Evolutionary conservation across 2,888 invertebrate genomes (phyloP), one percentile per base, ranked within the genome.

Genomic region (Siphonodentalium dalli): DNA sequence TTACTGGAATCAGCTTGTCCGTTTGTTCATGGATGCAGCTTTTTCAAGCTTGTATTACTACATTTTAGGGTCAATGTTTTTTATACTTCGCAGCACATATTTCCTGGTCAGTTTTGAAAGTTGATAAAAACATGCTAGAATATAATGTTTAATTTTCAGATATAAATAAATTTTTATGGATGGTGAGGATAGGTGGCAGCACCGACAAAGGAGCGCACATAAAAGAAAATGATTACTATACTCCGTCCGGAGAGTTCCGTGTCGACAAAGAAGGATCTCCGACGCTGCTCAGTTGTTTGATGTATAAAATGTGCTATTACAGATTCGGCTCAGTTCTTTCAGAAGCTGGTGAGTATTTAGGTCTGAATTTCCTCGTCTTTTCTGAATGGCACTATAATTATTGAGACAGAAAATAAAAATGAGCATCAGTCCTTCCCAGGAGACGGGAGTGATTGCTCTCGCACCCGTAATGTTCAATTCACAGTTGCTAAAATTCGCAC

Each of bases 261-360:
- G 90, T 99, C 2, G 98, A 98, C 84, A 90, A 90, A 67, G 95
- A 95, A 78, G 97, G 96, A 34, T 92, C 96, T 1, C 88, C 88
- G 28, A 90, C 90, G 18, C 85, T 99, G 68, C 88, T 97, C 70
- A 97, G 99, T 85, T 97, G 94, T 77, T 87, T 98, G 61, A 99
- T 98, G 98, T 98, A 99, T 85, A 99, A 98, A 86, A 92, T 99
- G 92, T 96, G 95, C 84, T 99, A 98, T 83, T 97, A 99, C 84
- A 88, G 93, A 77, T 99, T 98, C 82, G 97, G 96, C 8, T 91
- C 92, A 73, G 92, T 96, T 58, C 96, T 94, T 81, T 96, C 96
- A 0, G 96, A 97, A 85, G 92, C 91, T 74, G 90, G 92, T 89
- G 67, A 80, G 83, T 65, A 27, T 18, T 6, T 27, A 13, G 6